A percentile compares a stretch with the other conserved stretches of the same genome.
Evolutionary conservation across 2,113 vertebrate genomes (phyloP).

Genomic region (Poeciliopsis retropinna): DNA sequence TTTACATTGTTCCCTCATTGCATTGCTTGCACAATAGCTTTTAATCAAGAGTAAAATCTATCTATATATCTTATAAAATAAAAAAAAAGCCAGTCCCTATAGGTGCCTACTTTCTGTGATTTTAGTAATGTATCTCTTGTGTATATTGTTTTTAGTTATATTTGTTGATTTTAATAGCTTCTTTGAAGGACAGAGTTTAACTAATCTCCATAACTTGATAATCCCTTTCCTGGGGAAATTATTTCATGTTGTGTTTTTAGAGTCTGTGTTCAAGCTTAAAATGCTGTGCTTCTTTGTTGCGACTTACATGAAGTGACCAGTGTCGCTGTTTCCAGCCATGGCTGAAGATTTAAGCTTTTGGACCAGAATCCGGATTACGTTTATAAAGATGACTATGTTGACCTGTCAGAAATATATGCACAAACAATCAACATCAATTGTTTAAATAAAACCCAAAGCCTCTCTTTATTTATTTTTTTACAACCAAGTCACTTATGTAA

Average conservation of each 20-base stretch:
- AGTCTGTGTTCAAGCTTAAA: neutral
- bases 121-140: too few species aligned
- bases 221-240: neutral
- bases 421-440: neutral
- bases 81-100: neutral
- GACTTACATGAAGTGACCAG: conserved; percentile 80
- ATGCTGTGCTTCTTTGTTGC: neutral
- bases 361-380: conserved; percentile 81
- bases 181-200: neutral
- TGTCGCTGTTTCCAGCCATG: conserved; percentile 72
- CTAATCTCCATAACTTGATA: neutral
- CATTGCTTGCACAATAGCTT: neutral
- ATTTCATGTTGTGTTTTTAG: neutral
- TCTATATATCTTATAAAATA: neutral
- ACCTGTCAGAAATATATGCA: conserved; percentile 59
- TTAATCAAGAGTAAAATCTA: neutral
- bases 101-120: neutral
- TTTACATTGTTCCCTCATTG: neutral
- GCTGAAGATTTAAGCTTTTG: conserved; percentile 80
- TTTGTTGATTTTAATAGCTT: neutral
- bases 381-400: conserved; percentile 82
- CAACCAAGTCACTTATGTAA: too few species aligned
- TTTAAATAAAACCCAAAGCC: neutral
- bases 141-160: neutral
- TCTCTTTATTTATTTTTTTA: neutral